Evolutionary conservation across 2,888 invertebrate species (phyloP).

Genomic region (Abscondita cerata): DNA sequence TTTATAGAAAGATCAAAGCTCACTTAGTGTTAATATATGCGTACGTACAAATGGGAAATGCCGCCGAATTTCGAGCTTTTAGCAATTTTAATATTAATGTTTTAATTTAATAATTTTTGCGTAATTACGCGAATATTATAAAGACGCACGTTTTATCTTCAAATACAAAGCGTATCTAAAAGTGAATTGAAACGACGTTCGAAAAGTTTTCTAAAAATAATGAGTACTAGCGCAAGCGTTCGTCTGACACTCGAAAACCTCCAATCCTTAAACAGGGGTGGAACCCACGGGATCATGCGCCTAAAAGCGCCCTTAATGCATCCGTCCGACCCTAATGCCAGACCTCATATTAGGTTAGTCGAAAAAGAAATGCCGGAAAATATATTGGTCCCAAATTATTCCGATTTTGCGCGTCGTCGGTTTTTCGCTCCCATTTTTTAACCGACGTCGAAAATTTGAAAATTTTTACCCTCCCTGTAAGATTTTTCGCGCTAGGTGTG

Average conservation of each 20-base stretch:
- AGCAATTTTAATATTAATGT: slow-evolving; percentile 49
- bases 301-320: slow-evolving; percentile 52
- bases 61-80: slow-evolving; percentile 46
- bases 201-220: slow-evolving; percentile 30
- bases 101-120: slow-evolving; percentile 23
- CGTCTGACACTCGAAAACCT: slow-evolving; percentile 42
- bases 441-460: too few species aligned
- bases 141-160: slow-evolving; percentile 29
- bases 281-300: slow-evolving; percentile 47
- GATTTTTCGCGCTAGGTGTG: neutral
- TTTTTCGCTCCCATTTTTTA: too few species aligned
- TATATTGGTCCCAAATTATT: slow-evolving; percentile 32
- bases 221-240: slow-evolving; percentile 42
- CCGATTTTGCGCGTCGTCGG: neutral
- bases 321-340: slow-evolving; percentile 55
- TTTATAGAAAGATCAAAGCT: slow-evolving; percentile 55
- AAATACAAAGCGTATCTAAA: slow-evolving; percentile 14
- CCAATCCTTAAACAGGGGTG: slow-evolving; percentile 44
- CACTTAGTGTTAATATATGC: slow-evolving; percentile 55
- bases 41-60: slow-evolving; percentile 49
- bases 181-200: slow-evolving; percentile 22
- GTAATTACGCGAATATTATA: slow-evolving; percentile 35
- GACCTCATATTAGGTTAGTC: slow-evolving; percentile 55
- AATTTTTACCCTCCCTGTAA: neutral
- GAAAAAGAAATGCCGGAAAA: slow-evolving; percentile 53